Conservation (phyloP, 2,797 vertebrate species). For the Taeniopygia guttata region DNA sequence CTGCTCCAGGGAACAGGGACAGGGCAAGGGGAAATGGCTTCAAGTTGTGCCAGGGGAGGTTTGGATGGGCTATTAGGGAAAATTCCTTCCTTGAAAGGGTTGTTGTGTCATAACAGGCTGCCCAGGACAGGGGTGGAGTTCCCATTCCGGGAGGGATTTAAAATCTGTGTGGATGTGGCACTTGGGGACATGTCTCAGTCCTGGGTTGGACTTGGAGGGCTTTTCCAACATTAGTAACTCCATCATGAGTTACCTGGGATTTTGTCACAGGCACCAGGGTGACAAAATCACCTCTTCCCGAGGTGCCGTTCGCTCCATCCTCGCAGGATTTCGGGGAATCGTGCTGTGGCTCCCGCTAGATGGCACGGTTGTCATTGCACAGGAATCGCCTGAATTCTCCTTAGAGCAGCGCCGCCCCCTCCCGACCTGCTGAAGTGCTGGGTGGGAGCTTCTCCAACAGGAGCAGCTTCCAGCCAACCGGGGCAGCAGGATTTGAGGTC, state of each 20-base stretch:
- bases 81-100: neutral
- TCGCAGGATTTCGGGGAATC: neutral
- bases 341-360: conserved; percentile 10
- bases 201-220: rapidly evolving
- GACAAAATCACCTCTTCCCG: neutral
- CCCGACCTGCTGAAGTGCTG: neutral
- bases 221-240: neutral
- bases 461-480: rapidly evolving
- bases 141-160: neutral
- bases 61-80: neutral
- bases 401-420: neutral
- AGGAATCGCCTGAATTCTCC: neutral
- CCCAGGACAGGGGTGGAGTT: neutral
- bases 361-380: conserved; percentile 21
- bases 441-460: neutral
- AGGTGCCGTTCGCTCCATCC: neutral
- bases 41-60: rapidly evolving
- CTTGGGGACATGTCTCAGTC: rapidly evolving
- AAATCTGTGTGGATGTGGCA: neutral
- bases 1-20: neutral
- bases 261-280: neutral
- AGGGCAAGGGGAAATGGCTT: rapidly evolving
- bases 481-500: neutral
- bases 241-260: neutral
- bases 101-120: neutral